Evolutionary conservation across 2,113 vertebrate genomes (phyloP), one percentile per base, ranked within the genome.

Genomic region (Halcyon malimbica): DNA sequence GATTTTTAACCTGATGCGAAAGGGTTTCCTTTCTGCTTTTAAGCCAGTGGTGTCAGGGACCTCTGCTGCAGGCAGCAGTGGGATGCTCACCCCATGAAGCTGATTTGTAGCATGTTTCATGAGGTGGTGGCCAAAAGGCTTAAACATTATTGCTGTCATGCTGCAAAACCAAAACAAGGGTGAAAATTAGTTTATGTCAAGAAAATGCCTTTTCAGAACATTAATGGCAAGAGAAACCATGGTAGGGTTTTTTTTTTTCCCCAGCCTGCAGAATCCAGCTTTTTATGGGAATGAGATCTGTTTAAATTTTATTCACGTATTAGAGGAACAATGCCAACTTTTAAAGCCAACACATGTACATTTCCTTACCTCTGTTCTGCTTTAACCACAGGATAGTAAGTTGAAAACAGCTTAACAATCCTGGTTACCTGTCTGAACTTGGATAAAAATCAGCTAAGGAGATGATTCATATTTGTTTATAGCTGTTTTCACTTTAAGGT

Each of bases 401-500:
- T 64, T 62, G 82, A 89, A 92, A 94, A n/a, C 53, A 94, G 57
- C 15, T 95, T 79, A 95, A 87, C 77, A 65, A 53, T 50, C 62
- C 86, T 60, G 73, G 28, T 57, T 94, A 84, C 96, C 83, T 96
- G 94, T 76, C 89, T 92, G 83, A 84, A 95, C 92, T 62, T 94
- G 92, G 95, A 84, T 93, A 91, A 93, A 92, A 89, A 57, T 93
- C 28, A 65, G 64, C 35, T 51, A 74, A 90, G 73, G 80, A 8
- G 79, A 60, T 93, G 92, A 95, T 76, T 95, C 86, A 87, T 90
- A 9, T 5, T 4, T 62, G 57, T 94, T 96, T 95, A 87, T 84
- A 76, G 89, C 86, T 92, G 48, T 76, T 95, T 91, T 91, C 83
- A 94, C 92, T 94, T 92, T 92, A 94, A 79, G 92, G 77, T 96